Conservation (phyloP, 2,113 vertebrate genomes). For the Numida meleagris region DNA sequence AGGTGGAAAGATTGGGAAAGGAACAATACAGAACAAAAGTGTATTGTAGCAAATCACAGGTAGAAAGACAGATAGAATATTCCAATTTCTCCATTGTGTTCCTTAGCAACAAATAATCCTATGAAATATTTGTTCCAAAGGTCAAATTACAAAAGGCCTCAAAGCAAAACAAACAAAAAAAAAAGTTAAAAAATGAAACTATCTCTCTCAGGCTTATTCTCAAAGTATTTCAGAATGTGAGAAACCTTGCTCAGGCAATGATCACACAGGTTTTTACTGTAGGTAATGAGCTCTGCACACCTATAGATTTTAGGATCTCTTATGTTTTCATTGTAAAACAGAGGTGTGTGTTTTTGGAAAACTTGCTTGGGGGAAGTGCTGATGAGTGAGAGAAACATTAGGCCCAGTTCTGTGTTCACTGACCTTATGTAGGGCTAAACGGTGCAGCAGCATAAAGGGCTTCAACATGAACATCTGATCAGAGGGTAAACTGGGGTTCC, state of each 20-base stretch:
- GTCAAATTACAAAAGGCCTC: neutral
- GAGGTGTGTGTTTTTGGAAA: neutral
- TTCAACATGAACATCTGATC: neutral
- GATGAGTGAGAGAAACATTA: neutral
- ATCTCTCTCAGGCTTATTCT: slow-evolving; percentile 3
- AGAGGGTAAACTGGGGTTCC: neutral
- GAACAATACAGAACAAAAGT: neutral
- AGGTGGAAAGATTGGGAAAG: neutral
- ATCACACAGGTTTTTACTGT: neutral
- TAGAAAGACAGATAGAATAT: slow-evolving; percentile 22
- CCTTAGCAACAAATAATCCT: slow-evolving; percentile 53
- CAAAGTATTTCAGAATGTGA: neutral
- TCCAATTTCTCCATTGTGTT: neutral
- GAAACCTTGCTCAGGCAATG: neutral
- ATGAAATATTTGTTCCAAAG: slow-evolving; percentile 50
- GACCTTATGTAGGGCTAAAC: neutral
- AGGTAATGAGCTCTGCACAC: neutral
- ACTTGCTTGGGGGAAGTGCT: neutral
- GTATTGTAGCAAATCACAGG: neutral
- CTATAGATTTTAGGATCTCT: neutral
- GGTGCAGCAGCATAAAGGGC: neutral
- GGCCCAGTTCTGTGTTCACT: neutral
- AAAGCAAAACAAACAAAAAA: neutral
- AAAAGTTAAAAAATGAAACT: neutral
- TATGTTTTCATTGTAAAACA: neutral